Percentiles rank a stretch among this genome's conserved stretches.
These are phyloP conservation scores for Epinephelus awoara DNA, from an alignment of 2,797 vertebrate genomes.

Conservation along the genomic window DNA sequence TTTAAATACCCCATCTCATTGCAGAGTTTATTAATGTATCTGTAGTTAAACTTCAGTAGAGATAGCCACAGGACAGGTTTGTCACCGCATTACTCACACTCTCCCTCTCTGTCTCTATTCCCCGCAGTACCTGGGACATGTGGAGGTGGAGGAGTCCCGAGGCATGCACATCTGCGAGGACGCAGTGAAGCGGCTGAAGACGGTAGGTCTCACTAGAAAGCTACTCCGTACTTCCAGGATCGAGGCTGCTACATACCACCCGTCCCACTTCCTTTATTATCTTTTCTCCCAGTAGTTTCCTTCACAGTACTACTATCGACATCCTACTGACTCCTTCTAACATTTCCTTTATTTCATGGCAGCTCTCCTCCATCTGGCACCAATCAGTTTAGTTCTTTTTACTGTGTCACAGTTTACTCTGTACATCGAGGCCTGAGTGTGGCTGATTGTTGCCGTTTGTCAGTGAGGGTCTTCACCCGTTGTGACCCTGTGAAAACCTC, in stretches of 20 bases:
- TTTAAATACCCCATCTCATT: constrained; percentile 45
- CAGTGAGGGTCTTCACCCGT: constrained; percentile 46
- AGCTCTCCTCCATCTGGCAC: constrained; percentile 16
- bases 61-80: constrained; percentile 19
- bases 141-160: constrained; percentile 98
- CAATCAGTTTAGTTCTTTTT: not conserved
- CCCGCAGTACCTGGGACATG: constrained; percentile 95
- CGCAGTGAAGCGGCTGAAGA: constrained; percentile 97
- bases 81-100: constrained; percentile 26
- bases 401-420: constrained; percentile 8
- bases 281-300: constrained; percentile 25
- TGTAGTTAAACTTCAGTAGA: constrained; percentile 22
- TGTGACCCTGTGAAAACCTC: constrained; percentile 29
- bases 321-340: constrained; percentile 34
- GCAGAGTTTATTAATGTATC: constrained; percentile 35
- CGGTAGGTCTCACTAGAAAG: constrained; percentile 88
- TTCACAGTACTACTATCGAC: constrained; percentile 21
- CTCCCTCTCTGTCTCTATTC: constrained; percentile 11
- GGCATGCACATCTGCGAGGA: constrained; percentile 99
- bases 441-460: constrained; percentile 30
- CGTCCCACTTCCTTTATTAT: constrained; percentile 17
- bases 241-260: constrained; percentile 17
- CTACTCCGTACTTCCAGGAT: constrained; percentile 54
- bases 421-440: not conserved
- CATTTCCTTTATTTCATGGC: constrained; percentile 9